A percentile compares a stretch with the other conserved stretches of the same genome.
Evolutionary conservation across 1,140 invertebrate species (phyloP).

Genomic region (Solen grandis): DNA sequence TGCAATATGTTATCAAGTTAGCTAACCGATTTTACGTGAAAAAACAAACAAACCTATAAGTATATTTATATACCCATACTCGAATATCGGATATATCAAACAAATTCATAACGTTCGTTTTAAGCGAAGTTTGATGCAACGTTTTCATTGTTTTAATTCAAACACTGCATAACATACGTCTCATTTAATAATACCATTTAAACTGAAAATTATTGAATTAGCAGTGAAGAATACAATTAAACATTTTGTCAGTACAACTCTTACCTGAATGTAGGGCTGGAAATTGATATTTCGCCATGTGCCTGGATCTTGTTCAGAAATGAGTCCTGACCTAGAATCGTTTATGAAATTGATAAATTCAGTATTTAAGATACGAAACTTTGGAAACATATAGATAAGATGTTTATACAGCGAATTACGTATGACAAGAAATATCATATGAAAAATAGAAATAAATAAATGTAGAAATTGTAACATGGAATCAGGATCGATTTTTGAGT

Average conservation of each 20-base stretch:
- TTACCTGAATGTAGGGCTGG: constrained; percentile 65
- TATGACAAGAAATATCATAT: no score
- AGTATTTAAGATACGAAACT: no score
- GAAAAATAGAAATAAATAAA: no score
- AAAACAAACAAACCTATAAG: no score
- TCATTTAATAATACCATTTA: background rate
- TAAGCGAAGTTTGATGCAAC: background rate
- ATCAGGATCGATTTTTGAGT: no score
- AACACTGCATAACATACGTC: background rate
- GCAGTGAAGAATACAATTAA: background rate
- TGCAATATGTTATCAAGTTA: no score
- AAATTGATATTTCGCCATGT: constrained; percentile 64
- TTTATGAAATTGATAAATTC: no score
- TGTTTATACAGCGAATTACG: no score
- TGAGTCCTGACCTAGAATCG: constrained; percentile 62
- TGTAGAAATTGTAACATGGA: no score
- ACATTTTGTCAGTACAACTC: background rate
- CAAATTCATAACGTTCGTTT: background rate
- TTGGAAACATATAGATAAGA: no score
- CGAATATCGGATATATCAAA: background rate
- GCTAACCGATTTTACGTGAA: no score
- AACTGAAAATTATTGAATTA: background rate
- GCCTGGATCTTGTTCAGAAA: constrained; percentile 59
- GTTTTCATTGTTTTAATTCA: background rate
- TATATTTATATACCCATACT: no score